Base-by-base conservation (phyloP, 1,140 invertebrate genomes). In the Dendrolimus punctatus region DNA sequence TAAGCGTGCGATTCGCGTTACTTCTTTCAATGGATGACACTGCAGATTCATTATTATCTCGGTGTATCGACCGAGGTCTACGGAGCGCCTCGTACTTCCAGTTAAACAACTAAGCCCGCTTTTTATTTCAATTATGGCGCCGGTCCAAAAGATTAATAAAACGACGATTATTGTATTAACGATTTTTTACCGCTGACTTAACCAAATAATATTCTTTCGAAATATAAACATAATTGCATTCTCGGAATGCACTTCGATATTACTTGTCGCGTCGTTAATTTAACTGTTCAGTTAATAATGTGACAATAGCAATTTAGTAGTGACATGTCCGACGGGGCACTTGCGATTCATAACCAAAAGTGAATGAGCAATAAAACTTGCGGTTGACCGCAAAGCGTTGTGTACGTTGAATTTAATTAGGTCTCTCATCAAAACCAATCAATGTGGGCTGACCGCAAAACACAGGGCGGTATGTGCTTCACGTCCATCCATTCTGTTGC, bases 361-460 rank as follows among this genome's bases (percentile, higher is more conserved):
- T 70, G 62, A 62, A 57, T 51, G 40, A 41, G 52, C 57, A 68
- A 68, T 65, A 64, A 67, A 69, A 43, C 40, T 58, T 64, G 68
- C 58, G 67, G 71, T 61, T 36, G 53, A 68, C 70, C 71, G 55
- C 71, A 70, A 70, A 49, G 58, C 56, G 46, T 58, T 38, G 53
- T 58, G 63, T 44, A 51, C 53, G 67, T 58, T 65, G 59, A 64
- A 71, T 76, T 68, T 72, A 76, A 76, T 76, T 72, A 66, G 57
- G 66, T 60, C 51, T 38, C 37, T 23, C 51, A 46, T 51, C 38
- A 44, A 41, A 8, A 41, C 40, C 42, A 55, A 52, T 64, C 46
- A 59, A 60, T 43, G 64, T 51, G 58, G 64, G 56, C 57, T 47
- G 45, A 71, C 67, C 65, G 62, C 72, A 66, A 62, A 55, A 58